Base-by-base conservation (phyloP, 2,113 vertebrate genomes). In the Rhinolophus ferrumequinum region DNA sequence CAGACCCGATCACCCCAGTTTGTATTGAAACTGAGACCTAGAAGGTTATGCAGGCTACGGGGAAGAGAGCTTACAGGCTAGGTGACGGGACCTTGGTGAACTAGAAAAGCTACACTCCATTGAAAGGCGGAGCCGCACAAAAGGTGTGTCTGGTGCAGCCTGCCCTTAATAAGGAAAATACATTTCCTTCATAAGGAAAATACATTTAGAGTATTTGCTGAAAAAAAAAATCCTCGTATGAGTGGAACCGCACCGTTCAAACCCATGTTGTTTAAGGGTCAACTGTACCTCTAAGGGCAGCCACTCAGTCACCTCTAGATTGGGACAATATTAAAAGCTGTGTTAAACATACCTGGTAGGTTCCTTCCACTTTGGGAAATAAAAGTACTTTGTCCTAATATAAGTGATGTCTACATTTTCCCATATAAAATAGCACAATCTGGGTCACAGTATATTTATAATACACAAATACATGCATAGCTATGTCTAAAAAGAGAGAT, bases 361-460 rank as follows among this genome's bases (percentile, higher is more conserved):
- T 62, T 82, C 62, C 69, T 60, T 75, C 12, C 62, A 60, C 58
- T 75, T 75, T 77, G 28, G 52, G 87, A 96, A 94, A 80, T 62
- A 93, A 92, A 97, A 54, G 54, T 75, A 64, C 64, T 97, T 75
- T 79, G n/a, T 93, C 56, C 54, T 77, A 69, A 88, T 52, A 33
- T 35, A 66, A 70, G 21, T 19, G n/a, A 72, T 56, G 62, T 76
- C 81, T 84, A 56, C 54, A 8, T 19, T 72, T 60, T 72, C 81
- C 44, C 84, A 8, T 64, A 6, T 16, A 2, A 64, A 11, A 64
- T 33, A 38, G 44, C 54, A 26, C n/a, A 93, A 69, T 69, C 52
- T 28, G 35, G 88, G 52, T 47, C 70, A 62, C 82, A 5, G 14
- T 33, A 2, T 88, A 44, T 33, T 91, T 84, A 33, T 47, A 72